A percentile compares a stretch with the other conserved stretches of the same genome.
Conservation (phyloP, 2,888 invertebrate genomes). For the Cataglyphis rosenhaueri region DNA sequence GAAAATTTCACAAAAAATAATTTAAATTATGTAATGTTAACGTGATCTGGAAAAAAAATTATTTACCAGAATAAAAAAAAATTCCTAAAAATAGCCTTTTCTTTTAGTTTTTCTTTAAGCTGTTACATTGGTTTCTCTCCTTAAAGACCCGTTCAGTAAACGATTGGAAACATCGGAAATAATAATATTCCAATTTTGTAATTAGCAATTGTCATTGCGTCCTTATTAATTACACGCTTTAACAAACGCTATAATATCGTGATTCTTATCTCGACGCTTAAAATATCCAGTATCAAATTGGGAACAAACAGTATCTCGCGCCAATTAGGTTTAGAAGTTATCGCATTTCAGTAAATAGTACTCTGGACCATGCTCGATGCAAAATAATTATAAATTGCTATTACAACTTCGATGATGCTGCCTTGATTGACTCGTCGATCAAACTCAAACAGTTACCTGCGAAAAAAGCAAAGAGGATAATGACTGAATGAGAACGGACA, state of each 20-base stretch:
- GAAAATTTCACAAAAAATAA: too few relatives aligned
- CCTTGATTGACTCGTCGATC: background rate
- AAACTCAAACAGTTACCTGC: background rate
- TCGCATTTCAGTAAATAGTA: background rate
- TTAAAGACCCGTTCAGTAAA: conserved; percentile 8
- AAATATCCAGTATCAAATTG: background rate
- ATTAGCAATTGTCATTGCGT: background rate
- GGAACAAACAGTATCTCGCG: background rate
- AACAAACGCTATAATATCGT: conserved; percentile 1
- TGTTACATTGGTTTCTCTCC: too few relatives aligned
- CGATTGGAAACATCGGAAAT: background rate
- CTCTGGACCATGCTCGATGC: background rate
- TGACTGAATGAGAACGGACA: background rate
- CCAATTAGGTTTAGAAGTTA: background rate
- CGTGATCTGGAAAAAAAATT: too few relatives aligned
- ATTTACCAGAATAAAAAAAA: too few relatives aligned
- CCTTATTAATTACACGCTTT: conserved; percentile 24
- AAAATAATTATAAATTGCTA: conserved; percentile 7
- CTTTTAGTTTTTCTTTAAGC: too few relatives aligned
- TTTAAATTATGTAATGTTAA: too few relatives aligned
- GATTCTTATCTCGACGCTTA: conserved; percentile 12
- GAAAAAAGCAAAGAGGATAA: background rate
- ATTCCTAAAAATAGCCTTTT: too few relatives aligned
- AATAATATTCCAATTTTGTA: background rate
- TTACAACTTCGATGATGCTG: background rate